Evolutionary conservation across 2,888 invertebrate genomes (phyloP).

Genomic region (Caenorhabditis wallacei): DNA sequence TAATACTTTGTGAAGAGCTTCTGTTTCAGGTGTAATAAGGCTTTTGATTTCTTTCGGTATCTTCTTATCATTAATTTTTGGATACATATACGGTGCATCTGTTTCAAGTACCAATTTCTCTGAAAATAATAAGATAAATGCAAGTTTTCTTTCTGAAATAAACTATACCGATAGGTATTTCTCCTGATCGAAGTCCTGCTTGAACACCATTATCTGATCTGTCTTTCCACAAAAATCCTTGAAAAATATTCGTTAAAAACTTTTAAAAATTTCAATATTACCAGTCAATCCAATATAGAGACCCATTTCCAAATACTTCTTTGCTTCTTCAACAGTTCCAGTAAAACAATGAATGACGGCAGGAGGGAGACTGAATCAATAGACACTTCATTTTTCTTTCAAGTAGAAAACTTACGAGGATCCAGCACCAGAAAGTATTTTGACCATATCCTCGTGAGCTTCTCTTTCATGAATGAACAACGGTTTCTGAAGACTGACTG

Average conservation of each 20-base stretch:
- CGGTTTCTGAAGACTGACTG: constrained; percentile 92
- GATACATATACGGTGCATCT: constrained; percentile 98
- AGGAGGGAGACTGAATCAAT: constrained; percentile 87
- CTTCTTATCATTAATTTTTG: constrained; percentile 92
- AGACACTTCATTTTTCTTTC: not conserved
- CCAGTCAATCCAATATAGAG: constrained; percentile 92
- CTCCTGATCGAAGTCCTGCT: constrained; percentile 89
- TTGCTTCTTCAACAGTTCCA: constrained; percentile 91
- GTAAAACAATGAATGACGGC: constrained; percentile 94
- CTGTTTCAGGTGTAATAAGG: constrained; percentile 84
- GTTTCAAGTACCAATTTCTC: constrained; percentile 92
- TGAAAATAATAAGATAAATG: constrained; percentile 10
- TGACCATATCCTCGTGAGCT: constrained; percentile 91
- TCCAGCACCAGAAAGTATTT: constrained; percentile 86
- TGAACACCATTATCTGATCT: constrained; percentile 94
- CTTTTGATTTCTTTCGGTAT: constrained; percentile 92
- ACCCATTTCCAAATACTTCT: constrained; percentile 90
- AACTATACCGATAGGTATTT: constrained; percentile 88
- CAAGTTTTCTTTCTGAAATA: not conserved
- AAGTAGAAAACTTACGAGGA: constrained; percentile 24
- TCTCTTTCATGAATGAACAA: constrained; percentile 94
- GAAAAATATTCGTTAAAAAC: constrained; percentile 68
- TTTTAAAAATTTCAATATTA: too few species aligned
- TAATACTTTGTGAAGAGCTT: constrained; percentile 65
- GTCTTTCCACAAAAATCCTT: constrained; percentile 92